Conservation (phyloP, 2,797 vertebrate species). For the Tenualosa thibaudeaui region DNA sequence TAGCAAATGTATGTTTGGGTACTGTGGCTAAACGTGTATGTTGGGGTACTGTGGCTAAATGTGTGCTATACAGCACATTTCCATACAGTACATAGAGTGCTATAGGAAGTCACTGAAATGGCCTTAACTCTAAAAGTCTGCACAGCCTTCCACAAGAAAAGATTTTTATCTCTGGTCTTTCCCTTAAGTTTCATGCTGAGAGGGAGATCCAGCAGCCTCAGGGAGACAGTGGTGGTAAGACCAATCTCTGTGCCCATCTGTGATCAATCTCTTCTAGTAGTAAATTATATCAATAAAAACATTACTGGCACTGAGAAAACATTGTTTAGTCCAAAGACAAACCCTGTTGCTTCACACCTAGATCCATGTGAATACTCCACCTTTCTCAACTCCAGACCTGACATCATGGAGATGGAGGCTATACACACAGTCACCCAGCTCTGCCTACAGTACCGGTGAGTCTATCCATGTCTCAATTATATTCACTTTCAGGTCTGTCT, state of each 20-base stretch:
- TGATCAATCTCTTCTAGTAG: background rate
- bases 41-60: background rate
- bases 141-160: background rate
- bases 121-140: no score
- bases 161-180: slow-evolving; percentile 30
- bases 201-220: slow-evolving; percentile 59
- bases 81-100: no score
- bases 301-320: background rate
- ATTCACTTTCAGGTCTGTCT: background rate
- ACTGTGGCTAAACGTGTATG: background rate
- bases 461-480: background rate
- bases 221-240: slow-evolving; percentile 55
- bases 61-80: no score
- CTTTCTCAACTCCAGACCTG: slow-evolving; percentile 78
- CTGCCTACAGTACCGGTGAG: slow-evolving; percentile 81
- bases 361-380: slow-evolving; percentile 77
- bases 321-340: background rate
- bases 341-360: slow-evolving; percentile 39
- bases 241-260: background rate
- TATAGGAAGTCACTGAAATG: background rate
- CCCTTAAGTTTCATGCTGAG: slow-evolving; percentile 81
- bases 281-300: background rate
- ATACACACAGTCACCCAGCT: slow-evolving; percentile 72
- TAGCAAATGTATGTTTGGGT: background rate
- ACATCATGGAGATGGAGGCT: slow-evolving; percentile 80